These are phyloP conservation scores for Drosophila algonquin DNA, from an alignment of 2,888 invertebrate species.

Conservation along the genomic window DNA sequence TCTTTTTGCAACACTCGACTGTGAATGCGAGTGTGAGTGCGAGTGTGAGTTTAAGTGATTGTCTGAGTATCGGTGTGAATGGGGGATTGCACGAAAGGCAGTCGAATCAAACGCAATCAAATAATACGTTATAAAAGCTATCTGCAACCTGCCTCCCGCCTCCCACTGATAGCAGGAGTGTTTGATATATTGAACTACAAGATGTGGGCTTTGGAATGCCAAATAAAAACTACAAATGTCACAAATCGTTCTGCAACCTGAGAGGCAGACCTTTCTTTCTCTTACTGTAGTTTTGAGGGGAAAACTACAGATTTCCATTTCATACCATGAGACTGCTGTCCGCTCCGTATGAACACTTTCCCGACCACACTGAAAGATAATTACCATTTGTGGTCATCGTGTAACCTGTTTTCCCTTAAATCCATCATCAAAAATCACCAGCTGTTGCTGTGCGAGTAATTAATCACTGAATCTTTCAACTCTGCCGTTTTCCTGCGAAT, in stretches of 20 bases:
- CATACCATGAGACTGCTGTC: neutral
- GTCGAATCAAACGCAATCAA: neutral
- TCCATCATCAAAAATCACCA: neutral
- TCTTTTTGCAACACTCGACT: conserved; percentile 20
- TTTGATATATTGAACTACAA: neutral
- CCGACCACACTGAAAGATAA: neutral
- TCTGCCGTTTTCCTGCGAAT: neutral
- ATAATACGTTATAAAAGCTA: neutral
- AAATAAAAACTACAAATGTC: too few relatives aligned
- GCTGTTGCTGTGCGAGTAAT: neutral
- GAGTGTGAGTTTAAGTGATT: neutral
- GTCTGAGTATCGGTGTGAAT: conserved; percentile 46
- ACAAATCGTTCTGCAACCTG: neutral
- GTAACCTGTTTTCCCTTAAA: neutral
- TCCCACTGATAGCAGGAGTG: neutral
- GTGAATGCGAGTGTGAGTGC: neutral
- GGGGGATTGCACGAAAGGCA: conserved; percentile 52
- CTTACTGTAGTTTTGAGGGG: neutral
- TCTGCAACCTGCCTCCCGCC: neutral
- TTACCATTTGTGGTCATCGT: neutral
- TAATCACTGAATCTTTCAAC: neutral
- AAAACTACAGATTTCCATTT: neutral
- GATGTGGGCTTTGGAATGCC: too few relatives aligned
- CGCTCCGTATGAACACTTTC: neutral
- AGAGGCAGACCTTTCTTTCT: neutral